Conservation (phyloP, 2,113 vertebrate genomes). For the Cyanoliseus patagonus region DNA sequence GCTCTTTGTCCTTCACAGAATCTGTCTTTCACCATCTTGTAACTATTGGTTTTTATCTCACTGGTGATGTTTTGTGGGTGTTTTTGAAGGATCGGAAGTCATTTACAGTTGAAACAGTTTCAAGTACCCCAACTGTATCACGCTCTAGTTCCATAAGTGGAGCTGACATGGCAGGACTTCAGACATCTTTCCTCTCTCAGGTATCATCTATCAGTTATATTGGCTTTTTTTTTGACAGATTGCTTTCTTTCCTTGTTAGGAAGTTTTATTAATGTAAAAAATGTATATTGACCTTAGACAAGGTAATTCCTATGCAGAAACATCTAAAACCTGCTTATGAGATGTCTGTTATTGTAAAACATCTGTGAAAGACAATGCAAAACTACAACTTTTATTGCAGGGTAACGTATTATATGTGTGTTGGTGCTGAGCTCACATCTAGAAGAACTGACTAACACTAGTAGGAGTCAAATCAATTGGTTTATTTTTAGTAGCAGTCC, state of each 20-base stretch:
- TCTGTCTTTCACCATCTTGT: not conserved
- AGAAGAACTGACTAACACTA: not conserved
- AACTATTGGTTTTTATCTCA: not conserved
- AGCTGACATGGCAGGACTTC: slow-evolving; percentile 84
- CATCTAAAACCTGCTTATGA: not conserved
- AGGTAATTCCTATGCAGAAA: not conserved
- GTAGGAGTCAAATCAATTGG: not conserved
- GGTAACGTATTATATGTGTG: not conserved
- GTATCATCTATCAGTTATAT: slow-evolving; percentile 58
- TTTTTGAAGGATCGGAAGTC: slow-evolving; percentile 84
- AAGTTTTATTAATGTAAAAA: not conserved
- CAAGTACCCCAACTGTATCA: slow-evolving; percentile 90
- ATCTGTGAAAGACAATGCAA: not conserved
- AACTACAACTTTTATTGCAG: not conserved
- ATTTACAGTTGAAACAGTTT: slow-evolving; percentile 79
- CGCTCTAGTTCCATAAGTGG: slow-evolving; percentile 95
- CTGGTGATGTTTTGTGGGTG: not conserved
- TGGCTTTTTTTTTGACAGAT: not conserved
- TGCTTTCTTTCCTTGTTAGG: not conserved
- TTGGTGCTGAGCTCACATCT: not conserved
- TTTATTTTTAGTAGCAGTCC: not conserved
- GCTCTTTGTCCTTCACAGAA: not conserved
- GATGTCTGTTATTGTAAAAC: not conserved
- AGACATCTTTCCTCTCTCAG: slow-evolving; percentile 88
- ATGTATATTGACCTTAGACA: not conserved